These are phyloP conservation scores for Zelleria hepariella DNA, from an alignment of 2,888 invertebrate genomes.

Conservation along the genomic window DNA sequence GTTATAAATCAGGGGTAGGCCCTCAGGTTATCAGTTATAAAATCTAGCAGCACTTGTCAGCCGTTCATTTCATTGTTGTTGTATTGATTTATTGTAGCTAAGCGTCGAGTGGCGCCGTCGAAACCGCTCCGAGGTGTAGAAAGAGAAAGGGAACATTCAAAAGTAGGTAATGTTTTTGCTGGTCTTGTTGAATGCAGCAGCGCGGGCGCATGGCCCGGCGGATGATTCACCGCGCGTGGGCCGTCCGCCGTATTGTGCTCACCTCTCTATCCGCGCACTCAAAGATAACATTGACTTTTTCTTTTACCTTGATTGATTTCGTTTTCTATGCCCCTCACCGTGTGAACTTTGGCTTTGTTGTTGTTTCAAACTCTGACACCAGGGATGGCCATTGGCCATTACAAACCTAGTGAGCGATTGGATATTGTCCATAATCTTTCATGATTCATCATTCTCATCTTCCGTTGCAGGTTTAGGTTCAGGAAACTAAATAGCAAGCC, in stretches of 20 bases:
- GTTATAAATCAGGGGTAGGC: neutral
- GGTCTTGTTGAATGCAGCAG: constrained; percentile 42
- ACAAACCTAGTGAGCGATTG: neutral
- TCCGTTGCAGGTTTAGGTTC: neutral
- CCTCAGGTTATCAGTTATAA: neutral
- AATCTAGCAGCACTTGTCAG: constrained; percentile 3
- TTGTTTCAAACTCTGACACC: neutral
- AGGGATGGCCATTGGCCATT: no score
- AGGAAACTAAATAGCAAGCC: neutral
- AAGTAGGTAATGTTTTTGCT: constrained; percentile 72
- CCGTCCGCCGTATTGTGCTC: constrained; percentile 49
- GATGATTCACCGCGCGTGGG: constrained; percentile 66
- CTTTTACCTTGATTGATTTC: constrained; percentile 26
- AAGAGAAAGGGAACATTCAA: constrained; percentile 71
- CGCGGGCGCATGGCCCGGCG: constrained; percentile 29
- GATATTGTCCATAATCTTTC: no score
- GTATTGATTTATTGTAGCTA: constrained; percentile 6
- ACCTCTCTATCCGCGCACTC: constrained; percentile 40
- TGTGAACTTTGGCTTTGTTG: neutral
- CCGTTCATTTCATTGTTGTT: neutral
- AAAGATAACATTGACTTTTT: constrained; percentile 49
- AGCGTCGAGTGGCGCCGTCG: constrained; percentile 38
- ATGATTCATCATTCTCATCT: neutral
- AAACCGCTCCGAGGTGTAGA: constrained; percentile 51
- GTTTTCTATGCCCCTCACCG: constrained; percentile 9